A percentile compares a stretch with the other conserved stretches of the same genome.
Evolutionary conservation across 2,113 vertebrate genomes (phyloP).

Genomic region (Peromyscus californicus): DNA sequence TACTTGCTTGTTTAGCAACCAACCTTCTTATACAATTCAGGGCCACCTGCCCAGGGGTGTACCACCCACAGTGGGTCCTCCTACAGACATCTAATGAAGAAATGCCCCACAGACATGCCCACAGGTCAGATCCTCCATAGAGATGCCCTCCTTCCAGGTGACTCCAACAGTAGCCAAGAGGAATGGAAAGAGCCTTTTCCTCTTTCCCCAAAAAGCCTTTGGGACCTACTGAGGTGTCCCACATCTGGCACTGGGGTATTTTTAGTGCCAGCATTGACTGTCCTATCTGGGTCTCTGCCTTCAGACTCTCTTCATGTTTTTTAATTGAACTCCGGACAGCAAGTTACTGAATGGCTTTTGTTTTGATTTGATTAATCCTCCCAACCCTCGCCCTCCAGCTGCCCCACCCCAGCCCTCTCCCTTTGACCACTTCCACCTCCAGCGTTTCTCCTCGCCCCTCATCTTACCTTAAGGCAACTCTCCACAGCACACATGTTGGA

Average conservation of each 20-base stretch:
- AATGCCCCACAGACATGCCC: not conserved
- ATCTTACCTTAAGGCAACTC: not conserved
- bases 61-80: not conserved
- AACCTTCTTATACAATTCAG: not conserved
- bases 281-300: not conserved
- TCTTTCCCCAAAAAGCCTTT: not conserved
- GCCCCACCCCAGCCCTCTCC: not conserved
- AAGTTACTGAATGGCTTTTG: not conserved
- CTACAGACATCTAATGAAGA: not conserved
- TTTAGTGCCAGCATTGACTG: not conserved
- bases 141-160: not conserved
- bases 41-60: not conserved
- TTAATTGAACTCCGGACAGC: not conserved
- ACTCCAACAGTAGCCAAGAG: not conserved
- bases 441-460: not conserved
- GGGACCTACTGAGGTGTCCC: not conserved
- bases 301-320: not conserved
- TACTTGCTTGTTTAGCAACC: not conserved
- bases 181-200: not conserved
- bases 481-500: not conserved
- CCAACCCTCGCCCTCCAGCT: too few relatives aligned
- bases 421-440: not conserved
- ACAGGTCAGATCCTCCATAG: not conserved
- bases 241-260: not conserved
- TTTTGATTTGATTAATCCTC: not conserved